A percentile compares a stretch with the other conserved stretches of the same genome.
These are phyloP conservation scores for Trematomus loennbergii DNA, from an alignment of 2,113 vertebrate species.

Conservation along the genomic window DNA sequence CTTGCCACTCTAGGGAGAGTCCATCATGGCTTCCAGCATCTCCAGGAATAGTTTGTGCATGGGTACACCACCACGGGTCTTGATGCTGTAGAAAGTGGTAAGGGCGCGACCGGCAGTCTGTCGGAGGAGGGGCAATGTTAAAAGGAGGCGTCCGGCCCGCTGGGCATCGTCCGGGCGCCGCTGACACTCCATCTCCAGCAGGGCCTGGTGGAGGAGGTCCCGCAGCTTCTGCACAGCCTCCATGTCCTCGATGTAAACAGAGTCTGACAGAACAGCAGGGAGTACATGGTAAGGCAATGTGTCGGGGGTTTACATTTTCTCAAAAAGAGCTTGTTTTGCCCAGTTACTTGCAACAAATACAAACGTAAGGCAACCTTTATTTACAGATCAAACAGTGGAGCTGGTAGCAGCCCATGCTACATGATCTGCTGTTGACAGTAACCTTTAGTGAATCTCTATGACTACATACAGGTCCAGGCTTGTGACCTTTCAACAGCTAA, in stretches of 20 bases:
- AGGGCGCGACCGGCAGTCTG: conserved; percentile 93
- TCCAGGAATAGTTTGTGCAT: conserved; percentile 97
- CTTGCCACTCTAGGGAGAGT: conserved; percentile 82
- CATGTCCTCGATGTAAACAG: conserved; percentile 93
- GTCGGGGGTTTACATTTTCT: conserved; percentile 10
- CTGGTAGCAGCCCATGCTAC: conserved; percentile 24
- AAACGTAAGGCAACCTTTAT: conserved; percentile 30
- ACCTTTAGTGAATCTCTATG: conserved; percentile 11
- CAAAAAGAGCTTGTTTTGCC: background rate
- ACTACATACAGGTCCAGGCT: conserved; percentile 1
- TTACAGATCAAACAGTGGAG: conserved; percentile 67
- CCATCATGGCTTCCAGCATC: conserved; percentile 98
- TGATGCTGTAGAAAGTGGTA: conserved; percentile 93
- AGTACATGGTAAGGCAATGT: conserved; percentile 11
- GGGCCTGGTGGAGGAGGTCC: conserved; percentile 92
- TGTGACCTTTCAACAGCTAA: background rate
- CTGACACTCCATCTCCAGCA: conserved; percentile 90
- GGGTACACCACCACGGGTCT: conserved; percentile 91
- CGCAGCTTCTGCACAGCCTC: conserved; percentile 92
- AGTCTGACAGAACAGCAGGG: conserved; percentile 82
- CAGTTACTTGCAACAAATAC: conserved; percentile 4
- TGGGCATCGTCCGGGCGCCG: conserved; percentile 86
- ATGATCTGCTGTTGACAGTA: conserved; percentile 62
- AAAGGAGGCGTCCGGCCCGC: conserved; percentile 89
- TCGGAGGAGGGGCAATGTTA: conserved; percentile 91